These are phyloP conservation scores for Dicyrtoma fusca DNA, from an alignment of 2,888 invertebrate species.

Conservation along the genomic window DNA sequence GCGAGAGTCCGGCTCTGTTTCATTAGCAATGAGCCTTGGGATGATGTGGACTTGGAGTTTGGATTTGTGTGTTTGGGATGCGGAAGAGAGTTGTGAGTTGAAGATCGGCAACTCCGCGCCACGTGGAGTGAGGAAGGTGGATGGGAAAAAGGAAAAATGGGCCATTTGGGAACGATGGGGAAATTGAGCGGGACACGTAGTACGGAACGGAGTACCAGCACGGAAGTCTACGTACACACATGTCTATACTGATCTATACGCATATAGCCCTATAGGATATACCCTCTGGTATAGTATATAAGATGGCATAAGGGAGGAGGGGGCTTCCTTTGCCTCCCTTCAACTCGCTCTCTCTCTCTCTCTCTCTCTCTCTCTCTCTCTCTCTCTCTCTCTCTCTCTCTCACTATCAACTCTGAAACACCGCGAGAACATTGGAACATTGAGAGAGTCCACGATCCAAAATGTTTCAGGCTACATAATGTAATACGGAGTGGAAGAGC, in stretches of 20 bases:
- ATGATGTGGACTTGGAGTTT: not conserved
- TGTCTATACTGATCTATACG: not conserved
- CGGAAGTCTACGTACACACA: not conserved
- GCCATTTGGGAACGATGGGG: constrained; percentile 35
- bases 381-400: not conserved
- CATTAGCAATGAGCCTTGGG: not conserved
- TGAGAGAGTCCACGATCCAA: too few species aligned
- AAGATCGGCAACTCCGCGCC: constrained; percentile 29
- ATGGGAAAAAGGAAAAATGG: constrained; percentile 33
- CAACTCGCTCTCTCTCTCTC: too few species aligned
- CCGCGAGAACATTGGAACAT: too few species aligned
- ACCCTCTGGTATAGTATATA: constrained; percentile 1
- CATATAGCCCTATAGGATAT: not conserved
- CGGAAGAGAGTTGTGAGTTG: constrained; percentile 20
- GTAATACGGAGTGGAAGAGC: too few species aligned
- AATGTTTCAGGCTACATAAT: too few species aligned
- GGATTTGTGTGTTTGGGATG: not conserved
- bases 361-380: not conserved
- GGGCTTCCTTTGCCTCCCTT: too few species aligned
- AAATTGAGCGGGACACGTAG: not conserved
- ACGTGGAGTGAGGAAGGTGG: constrained; percentile 30
- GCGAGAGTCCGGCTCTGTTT: not conserved
- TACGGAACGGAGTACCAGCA: not conserved
- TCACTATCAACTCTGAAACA: too few species aligned
- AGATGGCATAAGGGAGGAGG: not conserved